Base-by-base conservation (phyloP, 2,797 vertebrate genomes). In the Sebastiscus albofasciatus region DNA sequence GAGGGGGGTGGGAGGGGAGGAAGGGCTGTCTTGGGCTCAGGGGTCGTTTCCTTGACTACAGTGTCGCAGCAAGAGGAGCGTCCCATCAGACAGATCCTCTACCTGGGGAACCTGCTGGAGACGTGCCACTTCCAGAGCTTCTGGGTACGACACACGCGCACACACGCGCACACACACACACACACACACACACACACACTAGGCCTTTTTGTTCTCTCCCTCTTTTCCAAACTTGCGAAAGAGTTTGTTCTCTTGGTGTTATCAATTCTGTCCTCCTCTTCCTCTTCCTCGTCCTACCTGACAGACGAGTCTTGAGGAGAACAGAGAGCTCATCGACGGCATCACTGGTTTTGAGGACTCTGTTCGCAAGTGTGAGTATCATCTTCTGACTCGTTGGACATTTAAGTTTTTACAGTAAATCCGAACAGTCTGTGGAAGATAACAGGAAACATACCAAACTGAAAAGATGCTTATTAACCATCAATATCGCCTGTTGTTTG, bases 101-200 rank as follows among this genome's bases (percentile, higher is more conserved):
- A 97, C 90, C 94, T 97, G 6, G 97, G 98, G 16, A 97, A 98
- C 93, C 96, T 99, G 72, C 93, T 98, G 89, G 97, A 98, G 88
- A 97, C 98, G 0, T 99, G 98, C 78, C 97, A 98, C 89, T 99
- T 99, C 92, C 97, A 99, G 92, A 96, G 97, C 81, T 99, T 99
- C 90, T 99, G 98, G 98, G 98, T 99, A 95, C 0, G 20, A 65
- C 18, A 27, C 11, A 12, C 27, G 34, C 29, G 7, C 26, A 26
- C 26, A 31, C 29, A 31, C 29, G 8, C 31, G 8, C 31, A 31
- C 29, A 31, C 29, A 31, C 29, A 1, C 29, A 33, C 31, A 33
- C 33, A 1, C 33, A 10, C 9, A 31, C 31, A 6, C 29, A 29
- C 29, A 2, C 27, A 60, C 34, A 10, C 20, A 29, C 7, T 36